phyloP scores from a whole-genome alignment of 2,113 vertebrate genomes.

The Clarias magur region DNA sequence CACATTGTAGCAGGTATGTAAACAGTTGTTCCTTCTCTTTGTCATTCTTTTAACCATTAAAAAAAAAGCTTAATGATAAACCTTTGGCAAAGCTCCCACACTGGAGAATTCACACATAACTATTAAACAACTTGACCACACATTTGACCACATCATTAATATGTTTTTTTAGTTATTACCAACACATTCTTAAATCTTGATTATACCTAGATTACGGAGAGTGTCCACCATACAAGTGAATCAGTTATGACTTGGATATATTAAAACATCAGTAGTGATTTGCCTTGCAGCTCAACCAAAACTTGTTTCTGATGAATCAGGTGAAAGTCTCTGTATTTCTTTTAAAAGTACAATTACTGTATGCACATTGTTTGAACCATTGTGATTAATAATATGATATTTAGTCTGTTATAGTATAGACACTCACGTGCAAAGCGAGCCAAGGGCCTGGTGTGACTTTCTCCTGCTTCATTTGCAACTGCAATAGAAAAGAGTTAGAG shows the following conservation, averaged over 20 bases:
- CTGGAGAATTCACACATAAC: background rate
- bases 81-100: background rate
- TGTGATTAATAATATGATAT: background rate
- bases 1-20: background rate
- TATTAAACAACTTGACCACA: background rate
- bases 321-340: background rate
- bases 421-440: constrained; percentile 84
- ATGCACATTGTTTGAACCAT: background rate
- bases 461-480: constrained; percentile 88
- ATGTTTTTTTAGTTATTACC: background rate
- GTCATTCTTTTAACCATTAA: background rate
- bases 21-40: background rate
- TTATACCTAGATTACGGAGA: background rate
- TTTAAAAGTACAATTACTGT: background rate
- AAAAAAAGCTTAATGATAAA: background rate
- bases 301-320: background rate
- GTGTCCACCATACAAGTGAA: background rate
- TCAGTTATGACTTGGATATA: background rate
- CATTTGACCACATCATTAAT: background rate
- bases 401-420: background rate
- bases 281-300: background rate
- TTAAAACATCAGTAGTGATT: background rate
- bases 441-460: constrained; percentile 71
- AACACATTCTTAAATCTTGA: background rate
- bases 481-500: constrained; percentile 43